Evolutionary conservation across 2,888 invertebrate species (phyloP).

Genomic region (Dolichopus griseipennis): DNA sequence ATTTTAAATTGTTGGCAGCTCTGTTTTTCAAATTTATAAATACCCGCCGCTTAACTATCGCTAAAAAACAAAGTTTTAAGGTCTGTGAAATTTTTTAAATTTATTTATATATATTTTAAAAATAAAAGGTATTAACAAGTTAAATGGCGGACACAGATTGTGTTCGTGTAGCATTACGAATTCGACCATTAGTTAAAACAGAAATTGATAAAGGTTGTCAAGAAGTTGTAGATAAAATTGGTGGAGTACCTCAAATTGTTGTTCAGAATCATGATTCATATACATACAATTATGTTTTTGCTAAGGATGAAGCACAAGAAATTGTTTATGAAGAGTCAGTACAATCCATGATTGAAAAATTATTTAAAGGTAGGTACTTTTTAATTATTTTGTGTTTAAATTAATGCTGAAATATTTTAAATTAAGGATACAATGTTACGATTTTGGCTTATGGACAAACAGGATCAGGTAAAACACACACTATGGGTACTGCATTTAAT

Average conservation of each 20-base stretch:
- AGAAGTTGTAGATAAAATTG: constrained; percentile 58
- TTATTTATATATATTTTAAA: neutral
- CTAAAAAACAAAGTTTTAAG: too few species aligned
- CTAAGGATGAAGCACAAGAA: constrained; percentile 58
- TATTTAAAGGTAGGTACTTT: constrained; percentile 73
- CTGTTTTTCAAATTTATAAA: neutral
- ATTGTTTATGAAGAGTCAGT: constrained; percentile 67
- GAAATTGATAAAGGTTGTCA: constrained; percentile 69
- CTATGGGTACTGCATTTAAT: constrained; percentile 79
- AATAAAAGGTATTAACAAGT: neutral
- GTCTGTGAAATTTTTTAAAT: too few species aligned
- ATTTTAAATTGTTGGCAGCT: neutral
- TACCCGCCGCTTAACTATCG: neutral
- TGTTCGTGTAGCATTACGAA: constrained; percentile 65
- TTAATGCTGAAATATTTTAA: neutral
- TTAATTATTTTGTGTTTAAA: neutral
- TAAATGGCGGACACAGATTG: constrained; percentile 26
- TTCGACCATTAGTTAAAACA: constrained; percentile 66
- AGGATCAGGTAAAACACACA: constrained; percentile 83
- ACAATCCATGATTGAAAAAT: constrained; percentile 57
- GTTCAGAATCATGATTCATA: constrained; percentile 62
- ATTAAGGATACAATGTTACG: constrained; percentile 80
- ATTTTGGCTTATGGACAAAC: constrained; percentile 93
- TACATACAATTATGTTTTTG: constrained; percentile 77
- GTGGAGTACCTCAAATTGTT: constrained; percentile 59